These are phyloP conservation scores for Elmis aenea DNA, from an alignment of 2,888 invertebrate genomes.

Conservation along the genomic window DNA sequence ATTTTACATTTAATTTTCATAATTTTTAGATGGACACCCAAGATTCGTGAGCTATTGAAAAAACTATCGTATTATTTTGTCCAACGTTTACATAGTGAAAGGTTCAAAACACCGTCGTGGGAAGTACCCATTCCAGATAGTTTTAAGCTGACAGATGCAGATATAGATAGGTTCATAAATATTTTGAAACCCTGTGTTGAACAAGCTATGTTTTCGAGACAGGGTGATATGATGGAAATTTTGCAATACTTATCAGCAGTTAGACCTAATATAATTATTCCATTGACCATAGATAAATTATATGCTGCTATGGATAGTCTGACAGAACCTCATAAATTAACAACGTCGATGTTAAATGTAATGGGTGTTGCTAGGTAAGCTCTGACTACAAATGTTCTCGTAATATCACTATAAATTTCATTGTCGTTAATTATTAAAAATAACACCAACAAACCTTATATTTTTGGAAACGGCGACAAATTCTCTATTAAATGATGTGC, in stretches of 20 bases:
- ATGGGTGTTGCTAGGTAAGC: conserved; percentile 59
- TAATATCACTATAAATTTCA: background rate
- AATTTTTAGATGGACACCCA: conserved; percentile 60
- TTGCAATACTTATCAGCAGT: conserved; percentile 73
- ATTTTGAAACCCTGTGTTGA: conserved; percentile 69
- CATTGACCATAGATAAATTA: conserved; percentile 74
- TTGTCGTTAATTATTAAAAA: conserved; percentile 35
- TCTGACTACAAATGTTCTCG: background rate
- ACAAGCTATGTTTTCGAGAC: conserved; percentile 74
- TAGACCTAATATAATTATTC: conserved; percentile 77
- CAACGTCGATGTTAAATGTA: conserved; percentile 66
- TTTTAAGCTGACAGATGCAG: conserved; percentile 69
- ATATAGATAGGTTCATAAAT: conserved; percentile 76
- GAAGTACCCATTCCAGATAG: conserved; percentile 61
- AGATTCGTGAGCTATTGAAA: conserved; percentile 61
- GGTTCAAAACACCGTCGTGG: conserved; percentile 62
- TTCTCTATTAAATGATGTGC: too few relatives aligned
- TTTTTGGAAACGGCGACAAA: too few relatives aligned
- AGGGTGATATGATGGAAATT: conserved; percentile 62
- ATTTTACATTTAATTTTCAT: too few relatives aligned
- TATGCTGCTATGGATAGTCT: conserved; percentile 77
- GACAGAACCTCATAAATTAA: conserved; percentile 82
- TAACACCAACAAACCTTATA: too few relatives aligned
- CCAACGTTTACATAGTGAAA: conserved; percentile 59
- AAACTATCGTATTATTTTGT: conserved; percentile 63